Base-by-base conservation (phyloP, 1,140 invertebrate genomes). In the Atta colombica region DNA sequence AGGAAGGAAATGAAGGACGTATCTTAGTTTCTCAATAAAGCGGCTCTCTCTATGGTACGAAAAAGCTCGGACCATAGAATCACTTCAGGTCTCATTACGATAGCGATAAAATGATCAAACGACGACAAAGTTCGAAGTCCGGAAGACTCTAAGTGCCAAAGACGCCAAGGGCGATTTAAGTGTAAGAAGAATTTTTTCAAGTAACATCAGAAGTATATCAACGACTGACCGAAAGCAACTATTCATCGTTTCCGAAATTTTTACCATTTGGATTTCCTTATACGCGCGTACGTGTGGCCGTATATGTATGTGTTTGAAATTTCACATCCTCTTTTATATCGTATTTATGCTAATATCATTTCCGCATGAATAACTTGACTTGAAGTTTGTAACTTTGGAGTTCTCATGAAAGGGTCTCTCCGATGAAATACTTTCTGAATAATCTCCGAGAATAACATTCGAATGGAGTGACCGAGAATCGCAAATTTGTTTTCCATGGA, bases 71-170 rank as follows among this genome's bases (percentile, higher is more conserved):
- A 4, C 10, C 49, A 18, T 53, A 25, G 45, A 80, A 68, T 80
- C 21, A 55, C 8, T 69, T n/a, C 61, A 31, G 25, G 25, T 21
- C 45, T 63, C 61, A n/a, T 4, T 21, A n/a, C 61, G 18, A 35
- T 21, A 53, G 28, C 6, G n/a, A 45, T 58, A 69, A 81, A 81
- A 25, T 14, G 68, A 72, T 55, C 16, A 49, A 49, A 60, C 39
- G 80, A 35, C 58, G 55, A 45, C 25, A 60, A 81, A 74, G 68
- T 81, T 45, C 12, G 18, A 82, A 82, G 55, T n/a, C 25, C 12
- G 53, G 35, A 72, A 58, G 68, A 82, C 12, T 16, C 69, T 35
- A 75, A 75, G 69, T 84, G 80, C 80, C 80, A 84, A 84, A 75
- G 39, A 63, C n/a, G 39, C 55, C 51, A 61, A 63, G 7, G 35